These are phyloP conservation scores for Eulemur albifrons DNA, from an alignment of 2,797 vertebrate genomes.

Conservation along the genomic window DNA sequence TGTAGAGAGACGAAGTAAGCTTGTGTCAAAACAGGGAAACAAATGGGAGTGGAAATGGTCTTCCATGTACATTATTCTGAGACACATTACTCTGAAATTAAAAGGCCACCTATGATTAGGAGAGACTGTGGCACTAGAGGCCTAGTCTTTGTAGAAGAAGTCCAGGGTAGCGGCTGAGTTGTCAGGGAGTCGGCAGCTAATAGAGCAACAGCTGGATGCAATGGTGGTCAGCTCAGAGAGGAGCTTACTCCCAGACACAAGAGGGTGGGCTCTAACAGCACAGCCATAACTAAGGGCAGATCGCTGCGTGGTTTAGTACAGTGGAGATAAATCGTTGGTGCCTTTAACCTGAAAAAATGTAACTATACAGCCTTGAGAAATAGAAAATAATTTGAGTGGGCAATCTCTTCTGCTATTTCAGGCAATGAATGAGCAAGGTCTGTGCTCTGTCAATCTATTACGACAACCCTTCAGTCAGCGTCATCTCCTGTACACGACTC, in stretches of 20 bases:
- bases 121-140: neutral
- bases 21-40: neutral
- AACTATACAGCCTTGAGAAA: neutral
- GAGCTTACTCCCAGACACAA: neutral
- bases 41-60: neutral
- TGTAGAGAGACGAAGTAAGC: neutral
- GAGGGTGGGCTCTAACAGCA: rapidly evolving
- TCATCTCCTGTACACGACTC: neutral
- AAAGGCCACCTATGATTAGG: neutral
- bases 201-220: neutral
- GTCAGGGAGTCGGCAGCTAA: neutral
- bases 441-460: neutral
- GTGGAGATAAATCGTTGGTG: neutral
- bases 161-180: neutral
- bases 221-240: neutral
- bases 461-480: no score
- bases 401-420: neutral
- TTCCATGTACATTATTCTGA: neutral
- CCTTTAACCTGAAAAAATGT: neutral
- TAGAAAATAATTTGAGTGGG: neutral
- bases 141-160: neutral
- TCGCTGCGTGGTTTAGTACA: neutral
- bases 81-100: neutral
- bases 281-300: neutral
- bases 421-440: neutral